Conservation (phyloP, 2,888 invertebrate species). For the Mechanitis mazaeus region DNA sequence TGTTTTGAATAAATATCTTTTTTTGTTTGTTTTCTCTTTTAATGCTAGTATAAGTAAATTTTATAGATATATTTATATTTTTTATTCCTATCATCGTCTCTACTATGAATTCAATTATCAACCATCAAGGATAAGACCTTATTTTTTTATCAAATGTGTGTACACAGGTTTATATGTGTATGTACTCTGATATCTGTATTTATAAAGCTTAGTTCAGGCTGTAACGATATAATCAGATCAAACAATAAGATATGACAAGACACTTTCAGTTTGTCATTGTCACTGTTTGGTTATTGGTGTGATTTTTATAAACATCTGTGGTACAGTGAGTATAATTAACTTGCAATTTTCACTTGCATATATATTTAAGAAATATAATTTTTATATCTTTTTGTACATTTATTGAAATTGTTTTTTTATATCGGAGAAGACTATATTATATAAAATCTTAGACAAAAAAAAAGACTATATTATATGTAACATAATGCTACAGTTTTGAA, state of each 20-base stretch:
- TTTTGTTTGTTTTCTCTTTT: too few relatives aligned
- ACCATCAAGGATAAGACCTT: neutral
- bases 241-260: slow-evolving; percentile 36
- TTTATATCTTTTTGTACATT: too few relatives aligned
- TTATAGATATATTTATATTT: too few relatives aligned
- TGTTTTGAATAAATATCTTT: too few relatives aligned
- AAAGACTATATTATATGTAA: too few relatives aligned
- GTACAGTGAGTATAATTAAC: slow-evolving; percentile 2
- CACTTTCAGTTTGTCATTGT: slow-evolving; percentile 38
- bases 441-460: too few relatives aligned
- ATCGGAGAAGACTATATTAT: too few relatives aligned
- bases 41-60: too few relatives aligned
- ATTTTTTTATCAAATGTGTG: slow-evolving; percentile 9
- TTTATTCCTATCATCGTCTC: neutral
- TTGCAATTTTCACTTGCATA: neutral
- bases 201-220: slow-evolving; percentile 27
- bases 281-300: slow-evolving; percentile 41
- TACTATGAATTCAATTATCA: neutral
- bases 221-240: slow-evolving; percentile 37
- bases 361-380: neutral
- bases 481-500: too few relatives aligned
- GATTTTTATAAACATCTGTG: slow-evolving; percentile 30
- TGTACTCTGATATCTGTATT: slow-evolving; percentile 25
- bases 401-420: too few relatives aligned
- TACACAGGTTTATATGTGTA: slow-evolving; percentile 10